A percentile compares a stretch with the other conserved stretches of the same genome.
These are phyloP conservation scores for Heliothis virescens DNA, from an alignment of 1,140 invertebrate species.

Conservation along the genomic window DNA sequence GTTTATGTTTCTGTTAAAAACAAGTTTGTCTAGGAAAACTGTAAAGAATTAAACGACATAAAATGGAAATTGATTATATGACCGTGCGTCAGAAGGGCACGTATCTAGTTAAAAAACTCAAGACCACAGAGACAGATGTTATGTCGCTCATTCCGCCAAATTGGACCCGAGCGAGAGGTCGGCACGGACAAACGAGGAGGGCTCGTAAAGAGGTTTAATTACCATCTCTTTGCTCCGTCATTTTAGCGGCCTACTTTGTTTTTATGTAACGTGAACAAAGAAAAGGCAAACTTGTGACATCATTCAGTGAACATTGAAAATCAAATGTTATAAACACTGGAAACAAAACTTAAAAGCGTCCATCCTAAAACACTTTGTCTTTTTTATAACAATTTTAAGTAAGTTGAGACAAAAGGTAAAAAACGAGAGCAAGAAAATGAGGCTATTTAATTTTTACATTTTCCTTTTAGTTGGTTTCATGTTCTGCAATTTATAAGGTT, in stretches of 20 bases:
- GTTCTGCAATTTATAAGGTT: neutral
- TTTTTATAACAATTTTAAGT: constrained; percentile 1
- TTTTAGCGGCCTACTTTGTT: constrained; percentile 50
- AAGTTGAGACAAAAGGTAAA: neutral
- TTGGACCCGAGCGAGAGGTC: constrained; percentile 43
- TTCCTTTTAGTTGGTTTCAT: constrained; percentile 12
- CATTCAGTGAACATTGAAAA: constrained; percentile 17
- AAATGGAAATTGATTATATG: constrained; percentile 13
- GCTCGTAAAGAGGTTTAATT: constrained; percentile 63
- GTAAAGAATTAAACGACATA: neutral
- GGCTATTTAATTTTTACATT: neutral
- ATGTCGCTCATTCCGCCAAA: constrained; percentile 50
- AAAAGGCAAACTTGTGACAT: constrained; percentile 20
- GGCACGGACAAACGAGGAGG: constrained; percentile 55
- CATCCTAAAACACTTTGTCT: neutral
- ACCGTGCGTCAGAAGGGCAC: constrained; percentile 9
- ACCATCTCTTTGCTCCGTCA: constrained; percentile 52
- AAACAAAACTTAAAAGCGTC: neutral
- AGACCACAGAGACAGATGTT: constrained; percentile 26
- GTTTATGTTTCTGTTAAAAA: neutral
- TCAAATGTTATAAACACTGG: constrained; percentile 5
- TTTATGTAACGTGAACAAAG: constrained; percentile 38
- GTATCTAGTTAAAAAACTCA: constrained; percentile 39
- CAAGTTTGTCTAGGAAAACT: neutral
- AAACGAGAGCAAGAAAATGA: neutral